A percentile compares a stretch with the other conserved stretches of the same genome.
phyloP scores from a whole-genome alignment of 2,113 vertebrate species.

The Morone chrysops region DNA sequence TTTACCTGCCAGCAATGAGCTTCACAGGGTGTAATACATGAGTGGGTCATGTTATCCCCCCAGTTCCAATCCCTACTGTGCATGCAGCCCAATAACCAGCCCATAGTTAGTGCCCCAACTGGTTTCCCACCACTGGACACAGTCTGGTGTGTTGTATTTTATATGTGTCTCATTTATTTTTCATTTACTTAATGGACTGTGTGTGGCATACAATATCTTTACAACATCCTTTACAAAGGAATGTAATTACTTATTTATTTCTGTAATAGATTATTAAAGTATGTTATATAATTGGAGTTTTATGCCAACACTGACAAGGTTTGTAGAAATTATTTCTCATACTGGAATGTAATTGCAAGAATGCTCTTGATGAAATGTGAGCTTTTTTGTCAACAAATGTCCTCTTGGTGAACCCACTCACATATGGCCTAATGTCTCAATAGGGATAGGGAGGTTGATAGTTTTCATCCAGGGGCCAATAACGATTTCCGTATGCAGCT shows the following conservation, averaged over 20 bases:
- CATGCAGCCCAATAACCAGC: not conserved
- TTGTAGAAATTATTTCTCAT: not conserved
- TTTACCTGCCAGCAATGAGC: slow-evolving; percentile 9
- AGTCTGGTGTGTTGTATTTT: not conserved
- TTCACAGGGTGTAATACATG: slow-evolving; percentile 4
- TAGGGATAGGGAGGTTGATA: slow-evolving; percentile 52
- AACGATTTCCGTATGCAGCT: slow-evolving; percentile 26
- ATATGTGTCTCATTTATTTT: not conserved
- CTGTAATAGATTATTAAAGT: not conserved
- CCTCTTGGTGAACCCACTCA: slow-evolving; percentile 57
- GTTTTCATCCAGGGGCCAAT: slow-evolving; percentile 62
- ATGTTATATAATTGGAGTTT: not conserved
- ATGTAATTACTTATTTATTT: too few species aligned
- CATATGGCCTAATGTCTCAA: slow-evolving; percentile 42
- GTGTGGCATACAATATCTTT: too few species aligned
- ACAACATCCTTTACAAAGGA: too few species aligned
- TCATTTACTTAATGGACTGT: not conserved
- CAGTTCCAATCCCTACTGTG: not conserved
- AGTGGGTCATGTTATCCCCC: not conserved
- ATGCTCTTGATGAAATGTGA: slow-evolving; percentile 1
- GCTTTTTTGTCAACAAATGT: slow-evolving; percentile 21
- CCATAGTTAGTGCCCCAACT: slow-evolving; percentile 8
- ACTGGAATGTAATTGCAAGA: slow-evolving; percentile 9
- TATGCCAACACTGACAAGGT: not conserved
- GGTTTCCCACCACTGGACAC: not conserved